Conservation (phyloP, 1,140 invertebrate species). For the Achroia grisella region DNA sequence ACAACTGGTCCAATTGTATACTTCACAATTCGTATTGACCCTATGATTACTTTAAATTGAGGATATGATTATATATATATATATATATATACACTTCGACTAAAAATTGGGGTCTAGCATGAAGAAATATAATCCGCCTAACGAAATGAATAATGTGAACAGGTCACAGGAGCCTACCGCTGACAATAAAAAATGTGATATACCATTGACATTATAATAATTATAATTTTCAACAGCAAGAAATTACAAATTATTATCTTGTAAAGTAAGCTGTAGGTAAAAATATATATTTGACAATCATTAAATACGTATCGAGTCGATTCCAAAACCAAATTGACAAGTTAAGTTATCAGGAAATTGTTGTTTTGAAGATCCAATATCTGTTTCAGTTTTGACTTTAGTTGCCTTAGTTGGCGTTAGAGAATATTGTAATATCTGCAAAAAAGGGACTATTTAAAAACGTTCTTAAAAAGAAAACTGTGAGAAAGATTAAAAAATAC, state of each 20-base stretch:
- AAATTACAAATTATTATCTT: neutral
- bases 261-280: neutral
- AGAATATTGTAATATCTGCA: constrained; percentile 47
- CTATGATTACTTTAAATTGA: constrained; percentile 30
- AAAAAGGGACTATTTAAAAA: neutral
- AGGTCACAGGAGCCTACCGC: too few relatives aligned
- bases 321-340: constrained; percentile 58
- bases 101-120: neutral
- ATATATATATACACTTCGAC: neutral
- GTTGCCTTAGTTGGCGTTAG: constrained; percentile 27
- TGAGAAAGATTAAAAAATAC: constrained; percentile 16
- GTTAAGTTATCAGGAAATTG: constrained; percentile 49
- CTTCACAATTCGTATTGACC: constrained; percentile 10
- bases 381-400: constrained; percentile 45
- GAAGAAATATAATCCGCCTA: too few relatives aligned
- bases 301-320: constrained; percentile 38
- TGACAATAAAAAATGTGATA: too few relatives aligned
- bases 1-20: constrained; percentile 13
- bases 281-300: neutral
- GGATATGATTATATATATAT: too few relatives aligned
- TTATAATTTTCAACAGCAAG: too few relatives aligned
- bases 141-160: too few relatives aligned
- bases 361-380: constrained; percentile 36
- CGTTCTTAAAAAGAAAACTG: neutral
- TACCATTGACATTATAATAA: too few relatives aligned